Percentiles rank a stretch among this genome's conserved stretches.
phyloP scores from a whole-genome alignment of 2,113 vertebrate genomes.

The Phylloscopus trochiloides region DNA sequence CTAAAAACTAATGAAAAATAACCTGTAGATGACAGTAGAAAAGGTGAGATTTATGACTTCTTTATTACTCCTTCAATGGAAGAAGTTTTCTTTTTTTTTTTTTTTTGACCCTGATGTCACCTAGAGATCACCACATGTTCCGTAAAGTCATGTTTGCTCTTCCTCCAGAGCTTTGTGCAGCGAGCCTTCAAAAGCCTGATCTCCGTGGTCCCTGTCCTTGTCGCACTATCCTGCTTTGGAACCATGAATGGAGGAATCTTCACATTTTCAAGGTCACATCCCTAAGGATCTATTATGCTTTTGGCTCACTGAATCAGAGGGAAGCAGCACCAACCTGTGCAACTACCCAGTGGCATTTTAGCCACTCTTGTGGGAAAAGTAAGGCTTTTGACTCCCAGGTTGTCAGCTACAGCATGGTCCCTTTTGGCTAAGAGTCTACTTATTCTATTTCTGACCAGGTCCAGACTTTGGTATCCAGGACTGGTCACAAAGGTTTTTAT shows the following conservation, averaged over 20 bases:
- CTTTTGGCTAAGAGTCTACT: not conserved
- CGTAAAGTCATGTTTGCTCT: not conserved
- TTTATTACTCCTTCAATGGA: not conserved
- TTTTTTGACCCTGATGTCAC: not conserved
- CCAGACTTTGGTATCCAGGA: not conserved
- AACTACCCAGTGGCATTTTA: not conserved
- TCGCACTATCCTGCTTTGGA: conserved; percentile 86
- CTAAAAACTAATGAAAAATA: not conserved
- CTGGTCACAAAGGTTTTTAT: not conserved
- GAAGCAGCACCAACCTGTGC: not conserved
- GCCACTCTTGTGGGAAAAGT: not conserved
- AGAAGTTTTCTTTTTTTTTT: not conserved
- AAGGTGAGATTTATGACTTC: not conserved
- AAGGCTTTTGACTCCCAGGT: not conserved
- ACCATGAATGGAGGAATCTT: conserved; percentile 85
- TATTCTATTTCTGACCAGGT: not conserved
- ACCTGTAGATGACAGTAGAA: not conserved
- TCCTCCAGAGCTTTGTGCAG: conserved; percentile 81
- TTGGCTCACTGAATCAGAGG: not conserved
- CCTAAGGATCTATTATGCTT: not conserved
- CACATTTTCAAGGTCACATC: conserved; percentile 76
- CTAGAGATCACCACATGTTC: not conserved
- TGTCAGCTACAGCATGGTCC: not conserved
- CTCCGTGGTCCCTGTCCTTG: conserved; percentile 80
- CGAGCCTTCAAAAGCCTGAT: conserved; percentile 76